A percentile compares a stretch with the other conserved stretches of the same genome.
Conservation (phyloP, 2,113 vertebrate species). For the Hylia prasina region DNA sequence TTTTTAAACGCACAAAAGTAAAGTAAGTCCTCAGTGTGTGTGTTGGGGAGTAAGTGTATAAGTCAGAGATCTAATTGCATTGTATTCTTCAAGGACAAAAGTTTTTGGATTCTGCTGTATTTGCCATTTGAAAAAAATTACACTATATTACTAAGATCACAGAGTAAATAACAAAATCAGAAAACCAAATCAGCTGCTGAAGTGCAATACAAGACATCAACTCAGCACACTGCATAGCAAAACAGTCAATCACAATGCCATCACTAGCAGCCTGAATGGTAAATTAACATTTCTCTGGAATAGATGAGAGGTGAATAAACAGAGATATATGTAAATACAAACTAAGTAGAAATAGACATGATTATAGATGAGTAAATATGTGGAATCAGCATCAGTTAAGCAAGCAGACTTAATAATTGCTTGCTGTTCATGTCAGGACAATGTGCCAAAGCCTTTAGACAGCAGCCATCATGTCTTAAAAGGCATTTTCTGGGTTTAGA, state of each 20-base stretch:
- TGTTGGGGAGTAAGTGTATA: background rate
- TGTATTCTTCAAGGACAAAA: constrained; percentile 46
- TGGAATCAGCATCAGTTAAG: constrained; percentile 58
- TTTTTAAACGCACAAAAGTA: background rate
- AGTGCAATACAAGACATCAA: constrained; percentile 6
- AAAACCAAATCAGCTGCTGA: constrained; percentile 40
- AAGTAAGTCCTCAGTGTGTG: background rate
- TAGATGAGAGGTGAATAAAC: constrained; percentile 51
- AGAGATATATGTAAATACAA: constrained; percentile 59
- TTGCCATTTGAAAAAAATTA: constrained; percentile 46
- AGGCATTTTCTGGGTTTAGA: background rate
- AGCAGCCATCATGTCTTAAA: background rate
- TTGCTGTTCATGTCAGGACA: constrained; percentile 6
- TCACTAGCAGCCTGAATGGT: constrained; percentile 14
- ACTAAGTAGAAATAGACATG: constrained; percentile 49
- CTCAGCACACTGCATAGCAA: constrained; percentile 2
- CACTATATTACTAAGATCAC: constrained; percentile 26
- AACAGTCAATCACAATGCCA: constrained; percentile 42
- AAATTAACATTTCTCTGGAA: constrained; percentile 47
- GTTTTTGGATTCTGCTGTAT: constrained; percentile 17
- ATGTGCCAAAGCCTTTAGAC: background rate
- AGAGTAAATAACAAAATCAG: constrained; percentile 58
- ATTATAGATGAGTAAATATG: constrained; percentile 58
- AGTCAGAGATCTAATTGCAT: constrained; percentile 6
- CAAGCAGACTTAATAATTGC: constrained; percentile 45